Percentiles rank a stretch among this genome's conserved stretches.
phyloP scores from a whole-genome alignment of 2,113 vertebrate species.

The Paratilapia polleni region DNA sequence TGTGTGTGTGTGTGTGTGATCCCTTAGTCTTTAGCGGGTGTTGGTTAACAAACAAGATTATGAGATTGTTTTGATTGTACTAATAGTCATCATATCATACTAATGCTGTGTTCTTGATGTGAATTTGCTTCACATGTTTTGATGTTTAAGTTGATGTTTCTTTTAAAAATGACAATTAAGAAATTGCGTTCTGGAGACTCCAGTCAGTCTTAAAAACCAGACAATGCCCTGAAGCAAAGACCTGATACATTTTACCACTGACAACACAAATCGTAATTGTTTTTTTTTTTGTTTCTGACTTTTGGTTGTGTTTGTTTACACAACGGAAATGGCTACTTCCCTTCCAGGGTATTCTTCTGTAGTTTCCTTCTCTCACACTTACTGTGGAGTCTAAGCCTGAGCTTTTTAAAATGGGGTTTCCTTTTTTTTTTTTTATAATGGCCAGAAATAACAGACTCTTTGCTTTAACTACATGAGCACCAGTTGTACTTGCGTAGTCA shows the following conservation, averaged over 20 bases:
- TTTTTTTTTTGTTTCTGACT: not conserved
- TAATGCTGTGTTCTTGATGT: constrained; percentile 11
- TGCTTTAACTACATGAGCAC: not conserved
- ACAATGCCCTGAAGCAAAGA: not conserved
- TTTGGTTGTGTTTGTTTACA: constrained; percentile 39
- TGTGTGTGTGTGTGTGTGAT: constrained; percentile 4
- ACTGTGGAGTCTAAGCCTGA: not conserved
- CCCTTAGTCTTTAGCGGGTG: constrained; percentile 1
- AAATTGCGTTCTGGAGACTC: not conserved
- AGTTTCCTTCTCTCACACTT: not conserved
- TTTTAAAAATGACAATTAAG: not conserved
- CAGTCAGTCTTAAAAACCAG: not conserved
- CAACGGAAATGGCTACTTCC: constrained; percentile 36
- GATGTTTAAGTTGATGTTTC: not conserved
- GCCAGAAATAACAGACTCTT: not conserved
- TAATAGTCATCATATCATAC: constrained; percentile 23
- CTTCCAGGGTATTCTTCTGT: not conserved
- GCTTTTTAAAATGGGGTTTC: not conserved
- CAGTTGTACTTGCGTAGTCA: not conserved
- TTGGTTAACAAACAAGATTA: constrained; percentile 1
- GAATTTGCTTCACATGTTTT: not conserved
- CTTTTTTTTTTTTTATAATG: not conserved
- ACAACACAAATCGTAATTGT: not conserved
- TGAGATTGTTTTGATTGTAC: not conserved
- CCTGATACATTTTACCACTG: not conserved